phyloP scores from a whole-genome alignment of 2,888 invertebrate genomes.

The Saturnia pavonia region DNA sequence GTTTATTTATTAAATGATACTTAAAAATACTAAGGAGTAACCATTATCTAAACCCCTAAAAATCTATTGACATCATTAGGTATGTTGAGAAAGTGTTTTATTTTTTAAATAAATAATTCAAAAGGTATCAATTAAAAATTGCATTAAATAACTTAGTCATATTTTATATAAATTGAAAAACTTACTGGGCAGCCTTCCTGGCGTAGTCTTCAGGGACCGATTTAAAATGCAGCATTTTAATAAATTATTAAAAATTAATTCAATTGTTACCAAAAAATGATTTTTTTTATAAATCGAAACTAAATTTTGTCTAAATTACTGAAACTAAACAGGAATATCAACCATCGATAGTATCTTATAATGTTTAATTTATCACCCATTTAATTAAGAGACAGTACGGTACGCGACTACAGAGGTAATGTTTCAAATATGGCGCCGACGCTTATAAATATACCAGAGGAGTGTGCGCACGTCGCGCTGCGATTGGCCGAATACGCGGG shows the following conservation, averaged over 20 bases:
- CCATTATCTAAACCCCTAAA: neutral
- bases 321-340: constrained; percentile 79
- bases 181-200: constrained; percentile 68
- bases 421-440: constrained; percentile 48
- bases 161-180: constrained; percentile 28
- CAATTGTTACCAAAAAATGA: constrained; percentile 21
- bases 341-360: constrained; percentile 75
- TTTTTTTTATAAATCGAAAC: constrained; percentile 24
- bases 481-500: constrained; percentile 73
- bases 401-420: constrained; percentile 43
- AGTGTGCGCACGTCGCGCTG: constrained; percentile 52
- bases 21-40: neutral
- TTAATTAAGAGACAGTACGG: constrained; percentile 52
- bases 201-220: constrained; percentile 69
- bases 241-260: constrained; percentile 35
- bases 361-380: constrained; percentile 75
- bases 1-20: neutral
- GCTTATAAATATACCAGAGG: constrained; percentile 61
- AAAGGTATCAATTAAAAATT: neutral
- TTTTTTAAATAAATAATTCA: neutral
- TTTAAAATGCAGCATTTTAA: constrained; percentile 71
- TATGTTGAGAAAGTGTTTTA: neutral
- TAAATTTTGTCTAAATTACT: constrained; percentile 74
- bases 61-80: neutral
- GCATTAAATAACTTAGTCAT: neutral